Evolutionary conservation across 2,888 invertebrate genomes (phyloP).

Genomic region (Octodonta nipae): DNA sequence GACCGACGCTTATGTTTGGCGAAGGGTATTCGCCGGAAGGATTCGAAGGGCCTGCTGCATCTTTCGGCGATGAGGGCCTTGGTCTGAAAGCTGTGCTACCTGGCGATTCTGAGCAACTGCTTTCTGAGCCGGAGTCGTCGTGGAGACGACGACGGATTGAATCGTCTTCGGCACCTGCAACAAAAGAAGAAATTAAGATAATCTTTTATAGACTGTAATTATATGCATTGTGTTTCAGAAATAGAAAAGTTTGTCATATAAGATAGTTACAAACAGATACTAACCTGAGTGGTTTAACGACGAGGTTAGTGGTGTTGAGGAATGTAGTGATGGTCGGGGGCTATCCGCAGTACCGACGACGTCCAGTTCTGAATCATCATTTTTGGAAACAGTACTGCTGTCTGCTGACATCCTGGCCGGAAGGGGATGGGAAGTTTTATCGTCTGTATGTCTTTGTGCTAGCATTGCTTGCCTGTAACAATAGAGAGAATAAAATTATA

Average conservation of each 20-base stretch:
- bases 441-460: conserved; percentile 41
- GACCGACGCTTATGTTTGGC: conserved; percentile 87
- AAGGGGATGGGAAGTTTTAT: conserved; percentile 39
- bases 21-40: conserved; percentile 56
- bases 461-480: conserved; percentile 63
- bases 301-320: conserved; percentile 29
- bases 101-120: conserved; percentile 54
- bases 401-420: conserved; percentile 37
- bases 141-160: conserved; percentile 40
- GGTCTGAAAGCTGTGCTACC: conserved; percentile 34
- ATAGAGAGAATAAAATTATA: conserved; percentile 21
- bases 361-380: conserved; percentile 77
- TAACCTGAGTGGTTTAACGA: conserved; percentile 29
- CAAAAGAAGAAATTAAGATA: no score
- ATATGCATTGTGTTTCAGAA: no score
- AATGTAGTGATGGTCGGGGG: conserved; percentile 50
- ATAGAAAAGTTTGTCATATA: no score
- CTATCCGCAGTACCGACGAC: conserved; percentile 80
- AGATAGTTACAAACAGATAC: no score
- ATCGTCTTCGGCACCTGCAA: conserved; percentile 31
- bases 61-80: conserved; percentile 37
- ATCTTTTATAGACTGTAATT: no score
- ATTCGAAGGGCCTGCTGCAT: conserved; percentile 40
- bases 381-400: conserved; percentile 44
- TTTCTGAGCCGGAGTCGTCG: conserved; percentile 59